Conservation (phyloP, 2,888 invertebrate species). For the Frankliniella intonsa region DNA sequence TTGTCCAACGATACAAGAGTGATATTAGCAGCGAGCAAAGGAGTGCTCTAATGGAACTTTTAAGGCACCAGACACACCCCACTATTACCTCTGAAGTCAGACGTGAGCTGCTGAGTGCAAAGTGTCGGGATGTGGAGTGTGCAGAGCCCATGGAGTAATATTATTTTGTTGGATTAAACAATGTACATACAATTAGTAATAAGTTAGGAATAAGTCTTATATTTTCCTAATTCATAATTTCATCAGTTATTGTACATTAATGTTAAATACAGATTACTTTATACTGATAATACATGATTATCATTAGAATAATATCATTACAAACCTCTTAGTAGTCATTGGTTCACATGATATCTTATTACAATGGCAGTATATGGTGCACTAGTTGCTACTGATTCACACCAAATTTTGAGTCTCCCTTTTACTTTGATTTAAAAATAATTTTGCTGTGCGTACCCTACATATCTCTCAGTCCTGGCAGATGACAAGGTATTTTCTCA, state of each 20-base stretch:
- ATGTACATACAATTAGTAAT: not conserved
- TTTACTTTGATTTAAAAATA: not conserved
- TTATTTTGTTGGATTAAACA: not conserved
- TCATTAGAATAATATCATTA: not conserved
- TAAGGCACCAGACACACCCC: conserved; percentile 67
- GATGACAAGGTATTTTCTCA: not conserved
- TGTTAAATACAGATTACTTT: not conserved
- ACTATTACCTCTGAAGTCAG: conserved; percentile 78
- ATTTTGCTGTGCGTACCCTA: not conserved
- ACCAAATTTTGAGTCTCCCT: not conserved
- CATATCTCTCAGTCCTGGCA: not conserved
- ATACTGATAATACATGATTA: not conserved
- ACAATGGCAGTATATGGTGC: not conserved
- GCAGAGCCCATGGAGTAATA: conserved; percentile 37
- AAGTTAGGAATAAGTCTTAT: not conserved
- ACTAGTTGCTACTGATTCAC: not conserved
- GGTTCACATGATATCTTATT: not conserved
- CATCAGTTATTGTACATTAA: not conserved
- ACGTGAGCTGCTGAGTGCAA: conserved; percentile 76
- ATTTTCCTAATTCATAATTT: not conserved
- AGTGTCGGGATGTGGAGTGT: conserved; percentile 69
- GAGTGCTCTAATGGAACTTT: conserved; percentile 73
- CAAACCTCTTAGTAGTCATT: not conserved
- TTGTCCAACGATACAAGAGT: conserved; percentile 91
- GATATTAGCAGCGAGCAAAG: conserved; percentile 91